Conservation (phyloP, 2,797 vertebrate genomes). For the Mormyrops attenuatus region DNA sequence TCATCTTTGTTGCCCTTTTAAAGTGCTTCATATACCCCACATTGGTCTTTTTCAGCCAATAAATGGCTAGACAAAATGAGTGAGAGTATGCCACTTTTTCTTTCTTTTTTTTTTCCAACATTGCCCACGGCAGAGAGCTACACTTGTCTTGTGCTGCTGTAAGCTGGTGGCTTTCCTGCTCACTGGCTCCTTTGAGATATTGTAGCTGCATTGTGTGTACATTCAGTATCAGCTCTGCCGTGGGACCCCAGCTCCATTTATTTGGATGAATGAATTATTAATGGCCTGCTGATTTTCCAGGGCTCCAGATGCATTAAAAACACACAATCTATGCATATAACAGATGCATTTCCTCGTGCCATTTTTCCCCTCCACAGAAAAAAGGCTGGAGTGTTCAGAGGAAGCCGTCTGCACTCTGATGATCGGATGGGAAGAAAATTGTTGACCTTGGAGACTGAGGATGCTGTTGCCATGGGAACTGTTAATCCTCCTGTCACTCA, state of each 20-base stretch:
- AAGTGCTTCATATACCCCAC: constrained; percentile 28
- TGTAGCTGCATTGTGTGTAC: constrained; percentile 41
- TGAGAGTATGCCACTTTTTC: neutral
- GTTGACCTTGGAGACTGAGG: constrained; percentile 85
- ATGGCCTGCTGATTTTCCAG: constrained; percentile 48
- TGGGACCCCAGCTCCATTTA: constrained; percentile 46
- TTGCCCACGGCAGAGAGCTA: constrained; percentile 41
- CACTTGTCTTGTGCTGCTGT: constrained; percentile 46
- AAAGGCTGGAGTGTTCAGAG: constrained; percentile 48
- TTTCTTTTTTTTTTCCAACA: constrained; percentile 38
- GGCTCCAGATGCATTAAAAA: constrained; percentile 31
- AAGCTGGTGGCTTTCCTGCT: constrained; percentile 26
- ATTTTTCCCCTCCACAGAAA: constrained; percentile 52
- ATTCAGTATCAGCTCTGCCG: constrained; percentile 49
- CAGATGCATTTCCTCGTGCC: constrained; percentile 27
- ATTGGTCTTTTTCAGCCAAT: constrained; percentile 32
- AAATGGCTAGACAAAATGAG: neutral
- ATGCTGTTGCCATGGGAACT: constrained; percentile 93
- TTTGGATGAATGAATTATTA: constrained; percentile 62
- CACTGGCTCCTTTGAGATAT: constrained; percentile 40
- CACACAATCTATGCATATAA: constrained; percentile 25
- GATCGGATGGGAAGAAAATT: constrained; percentile 62
- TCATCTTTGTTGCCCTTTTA: constrained; percentile 34
- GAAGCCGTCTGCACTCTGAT: constrained; percentile 54
- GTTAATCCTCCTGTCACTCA: constrained; percentile 85